Base-by-base conservation (phyloP, 2,888 invertebrate genomes). In the Dugesia japonica region DNA sequence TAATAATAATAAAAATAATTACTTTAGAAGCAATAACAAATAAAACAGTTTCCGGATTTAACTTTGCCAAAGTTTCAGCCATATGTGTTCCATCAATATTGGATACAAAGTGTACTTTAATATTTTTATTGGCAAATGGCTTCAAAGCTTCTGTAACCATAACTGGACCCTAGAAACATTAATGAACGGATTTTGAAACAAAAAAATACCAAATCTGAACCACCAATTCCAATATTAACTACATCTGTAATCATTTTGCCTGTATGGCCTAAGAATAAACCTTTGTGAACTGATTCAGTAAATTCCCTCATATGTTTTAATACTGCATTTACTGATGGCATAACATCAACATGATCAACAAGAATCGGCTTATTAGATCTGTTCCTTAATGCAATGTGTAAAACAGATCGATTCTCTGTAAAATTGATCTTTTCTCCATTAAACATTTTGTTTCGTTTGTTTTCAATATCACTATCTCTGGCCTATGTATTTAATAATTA, bases 61-160 rank as follows among this genome's bases (percentile, higher is more conserved):
- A 87, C 80, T 89, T 89, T 83, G 92, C 92, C 78, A 97, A 87
- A 1, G 92, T 91, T 85, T 95, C 94, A 0, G 92, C 93, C 81
- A 98, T 86, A 84, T 99, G 98, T 1, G 98, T 98, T 72, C 98
- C 98, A 87, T 99, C 98, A 82, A 99, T 93, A 85, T 99, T 99
- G 0, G 97, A 97, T 0, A 98, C 94, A 86, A 98, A 99, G 85
- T 99, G 94, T 73, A 89, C 87, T 80, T 89, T 89, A 1, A 94
- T 89, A 0, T 94, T 93, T 81, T 89, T 88, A 80, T 89, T 90
- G 82, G 90, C 94, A 78, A 82, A 85, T 17, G 92, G 91, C 82
- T 93, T 92, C 76, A 99, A 87, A 0, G 97, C 94, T 86, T 99
- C 98, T 0, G 95, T 95, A 71, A 95, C 98, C 98, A 98, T 98